A percentile compares a stretch with the other conserved stretches of the same genome.
Evolutionary conservation across 1,140 invertebrate species (phyloP).

Genomic region (Oppia nitens): DNA sequence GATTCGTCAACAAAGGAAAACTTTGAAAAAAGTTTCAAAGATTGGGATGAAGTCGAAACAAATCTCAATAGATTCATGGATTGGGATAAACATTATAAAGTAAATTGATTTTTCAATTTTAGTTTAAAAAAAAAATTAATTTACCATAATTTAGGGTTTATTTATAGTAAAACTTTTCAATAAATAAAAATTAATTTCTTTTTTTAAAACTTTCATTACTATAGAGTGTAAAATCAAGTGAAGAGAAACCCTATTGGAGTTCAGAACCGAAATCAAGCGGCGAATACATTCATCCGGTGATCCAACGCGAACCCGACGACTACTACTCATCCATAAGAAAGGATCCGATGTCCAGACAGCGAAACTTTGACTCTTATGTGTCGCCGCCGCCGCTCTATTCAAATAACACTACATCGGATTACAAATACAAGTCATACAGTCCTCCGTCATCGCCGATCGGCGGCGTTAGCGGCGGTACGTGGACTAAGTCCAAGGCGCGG

Average conservation of each 20-base stretch:
- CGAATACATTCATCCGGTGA: slow-evolving; percentile 3
- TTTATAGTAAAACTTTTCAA: not conserved
- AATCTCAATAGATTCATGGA: slow-evolving; percentile 2
- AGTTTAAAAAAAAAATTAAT: not conserved
- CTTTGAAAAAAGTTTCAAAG: slow-evolving; percentile 5
- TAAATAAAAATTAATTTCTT: not conserved
- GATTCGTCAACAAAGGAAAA: slow-evolving; percentile 5
- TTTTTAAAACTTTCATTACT: not conserved
- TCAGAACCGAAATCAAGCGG: not conserved
- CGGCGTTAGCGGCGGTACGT: not conserved
- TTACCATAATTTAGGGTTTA: not conserved
- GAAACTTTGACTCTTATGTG: not conserved
- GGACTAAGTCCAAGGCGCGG: not conserved
- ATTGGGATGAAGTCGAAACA: slow-evolving; percentile 2
- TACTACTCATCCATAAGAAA: not conserved
- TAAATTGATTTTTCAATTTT: not conserved
- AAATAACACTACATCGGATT: not conserved
- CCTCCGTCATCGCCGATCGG: not conserved
- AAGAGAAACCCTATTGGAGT: not conserved
- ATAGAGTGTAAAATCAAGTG: no score
- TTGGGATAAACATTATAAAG: not conserved
- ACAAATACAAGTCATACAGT: not conserved
- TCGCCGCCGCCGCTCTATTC: not conserved
- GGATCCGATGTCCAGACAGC: not conserved
- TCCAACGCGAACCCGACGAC: slow-evolving; percentile 1